phyloP scores from a whole-genome alignment of 2,113 vertebrate genomes.

The Bungarus multicinctus region DNA sequence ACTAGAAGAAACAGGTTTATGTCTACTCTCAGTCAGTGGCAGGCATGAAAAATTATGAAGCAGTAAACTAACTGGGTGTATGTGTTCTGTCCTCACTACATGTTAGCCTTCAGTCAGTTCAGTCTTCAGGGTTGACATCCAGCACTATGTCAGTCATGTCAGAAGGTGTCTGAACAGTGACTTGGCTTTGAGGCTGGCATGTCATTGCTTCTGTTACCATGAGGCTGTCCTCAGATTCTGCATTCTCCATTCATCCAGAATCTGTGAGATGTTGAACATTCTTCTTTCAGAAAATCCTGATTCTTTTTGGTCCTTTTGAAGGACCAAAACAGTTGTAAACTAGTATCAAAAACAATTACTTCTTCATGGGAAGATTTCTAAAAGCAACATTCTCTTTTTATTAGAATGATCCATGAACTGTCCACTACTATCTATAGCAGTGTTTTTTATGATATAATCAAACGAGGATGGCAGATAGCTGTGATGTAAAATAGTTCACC shows the following conservation, averaged over 20 bases:
- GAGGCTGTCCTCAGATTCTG: too few species aligned
- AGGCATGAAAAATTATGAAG: background rate
- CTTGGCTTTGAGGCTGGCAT: too few species aligned
- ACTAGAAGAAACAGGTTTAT: background rate
- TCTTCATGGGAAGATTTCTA: background rate
- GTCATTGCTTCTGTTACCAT: too few species aligned
- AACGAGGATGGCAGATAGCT: background rate
- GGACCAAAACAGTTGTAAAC: background rate
- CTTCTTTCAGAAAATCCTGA: too few species aligned
- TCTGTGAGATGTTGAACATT: too few species aligned
- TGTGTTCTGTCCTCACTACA: background rate
- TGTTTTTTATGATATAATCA: background rate
- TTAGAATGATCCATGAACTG: background rate
- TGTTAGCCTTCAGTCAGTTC: too few species aligned
- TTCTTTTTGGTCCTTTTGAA: background rate
- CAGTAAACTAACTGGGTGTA: background rate
- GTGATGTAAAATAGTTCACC: background rate
- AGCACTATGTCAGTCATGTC: too few species aligned
- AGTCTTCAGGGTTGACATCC: too few species aligned
- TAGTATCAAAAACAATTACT: background rate
- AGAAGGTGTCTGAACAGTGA: too few species aligned
- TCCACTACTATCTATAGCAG: background rate
- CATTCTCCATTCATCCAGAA: too few species aligned
- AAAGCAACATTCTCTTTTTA: background rate
- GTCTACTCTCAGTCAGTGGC: background rate